Conservation (phyloP, 2,888 invertebrate species). For the Pammene aurita region DNA sequence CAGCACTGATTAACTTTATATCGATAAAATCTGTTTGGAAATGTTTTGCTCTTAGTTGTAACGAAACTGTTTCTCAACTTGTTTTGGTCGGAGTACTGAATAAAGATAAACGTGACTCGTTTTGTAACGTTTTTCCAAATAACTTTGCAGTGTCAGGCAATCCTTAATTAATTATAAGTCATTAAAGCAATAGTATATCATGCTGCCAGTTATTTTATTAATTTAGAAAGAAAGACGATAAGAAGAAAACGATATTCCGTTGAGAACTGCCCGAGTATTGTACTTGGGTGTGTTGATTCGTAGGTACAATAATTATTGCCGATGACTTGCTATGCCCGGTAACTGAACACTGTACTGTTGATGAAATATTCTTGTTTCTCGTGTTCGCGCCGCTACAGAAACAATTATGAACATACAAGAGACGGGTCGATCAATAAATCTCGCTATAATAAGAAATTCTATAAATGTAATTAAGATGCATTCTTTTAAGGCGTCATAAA, state of each 20-base stretch:
- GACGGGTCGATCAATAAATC: constrained; percentile 40
- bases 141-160: background rate
- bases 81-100: background rate
- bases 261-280: constrained; percentile 46
- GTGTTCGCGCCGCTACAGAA: constrained; percentile 32
- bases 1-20: constrained; percentile 72
- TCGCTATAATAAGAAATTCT: constrained; percentile 60
- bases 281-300: constrained; percentile 50
- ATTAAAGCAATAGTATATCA: constrained; percentile 21
- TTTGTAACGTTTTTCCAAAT: background rate
- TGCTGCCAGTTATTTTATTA: constrained; percentile 37
- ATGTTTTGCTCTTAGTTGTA: constrained; percentile 50
- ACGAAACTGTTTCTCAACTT: constrained; percentile 12
- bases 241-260: constrained; percentile 44
- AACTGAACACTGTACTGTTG: constrained; percentile 43
- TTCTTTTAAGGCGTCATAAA: constrained; percentile 66
- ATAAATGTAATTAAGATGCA: constrained; percentile 62
- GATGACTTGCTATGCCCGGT: constrained; percentile 60
- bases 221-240: constrained; percentile 37
- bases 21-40: constrained; percentile 61
- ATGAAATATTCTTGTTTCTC: constrained; percentile 44
- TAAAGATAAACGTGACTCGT: background rate
- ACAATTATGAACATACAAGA: constrained; percentile 35
- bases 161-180: constrained; percentile 24
- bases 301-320: constrained; percentile 58